Percentiles rank a stretch among this genome's conserved stretches.
These are phyloP conservation scores for Cephus pygmeus DNA, from an alignment of 2,888 invertebrate genomes.

Conservation along the genomic window DNA sequence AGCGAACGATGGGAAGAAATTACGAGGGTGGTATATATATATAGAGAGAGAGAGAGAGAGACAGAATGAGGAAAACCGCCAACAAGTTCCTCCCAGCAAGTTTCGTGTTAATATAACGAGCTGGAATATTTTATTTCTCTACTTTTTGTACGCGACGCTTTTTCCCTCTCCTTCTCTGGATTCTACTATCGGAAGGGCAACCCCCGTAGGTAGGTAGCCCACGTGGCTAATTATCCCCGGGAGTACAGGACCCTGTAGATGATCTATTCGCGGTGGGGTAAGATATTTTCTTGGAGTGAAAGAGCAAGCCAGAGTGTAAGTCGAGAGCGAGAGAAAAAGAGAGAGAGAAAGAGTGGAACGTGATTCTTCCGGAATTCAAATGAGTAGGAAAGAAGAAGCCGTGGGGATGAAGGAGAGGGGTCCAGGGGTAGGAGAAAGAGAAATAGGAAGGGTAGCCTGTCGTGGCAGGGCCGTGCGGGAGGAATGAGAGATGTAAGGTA, in stretches of 20 bases:
- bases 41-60: too few species aligned
- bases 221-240: constrained; percentile 62
- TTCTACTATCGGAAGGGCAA: constrained; percentile 1
- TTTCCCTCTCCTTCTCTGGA: constrained; percentile 5
- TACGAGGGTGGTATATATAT: neutral
- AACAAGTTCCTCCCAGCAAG: neutral
- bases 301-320: constrained; percentile 26
- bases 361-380: neutral
- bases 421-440: constrained; percentile 21
- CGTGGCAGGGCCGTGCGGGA: constrained; percentile 21
- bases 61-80: neutral
- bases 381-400: constrained; percentile 10
- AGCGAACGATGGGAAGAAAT: neutral
- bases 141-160: constrained; percentile 5
- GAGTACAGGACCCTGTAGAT: constrained; percentile 56
- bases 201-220: constrained; percentile 24
- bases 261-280: constrained; percentile 55
- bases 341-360: constrained; percentile 15
- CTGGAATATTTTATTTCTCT: constrained; percentile 36
- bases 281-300: constrained; percentile 46
- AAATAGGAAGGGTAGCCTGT: constrained; percentile 24
- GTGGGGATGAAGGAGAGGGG: neutral
- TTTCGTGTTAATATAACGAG: constrained; percentile 43
- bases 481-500: constrained; percentile 65
- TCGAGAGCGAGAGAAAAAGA: constrained; percentile 27